Evolutionary conservation across 2,797 vertebrate species (phyloP).

Genomic region (Onychomys torridus): DNA sequence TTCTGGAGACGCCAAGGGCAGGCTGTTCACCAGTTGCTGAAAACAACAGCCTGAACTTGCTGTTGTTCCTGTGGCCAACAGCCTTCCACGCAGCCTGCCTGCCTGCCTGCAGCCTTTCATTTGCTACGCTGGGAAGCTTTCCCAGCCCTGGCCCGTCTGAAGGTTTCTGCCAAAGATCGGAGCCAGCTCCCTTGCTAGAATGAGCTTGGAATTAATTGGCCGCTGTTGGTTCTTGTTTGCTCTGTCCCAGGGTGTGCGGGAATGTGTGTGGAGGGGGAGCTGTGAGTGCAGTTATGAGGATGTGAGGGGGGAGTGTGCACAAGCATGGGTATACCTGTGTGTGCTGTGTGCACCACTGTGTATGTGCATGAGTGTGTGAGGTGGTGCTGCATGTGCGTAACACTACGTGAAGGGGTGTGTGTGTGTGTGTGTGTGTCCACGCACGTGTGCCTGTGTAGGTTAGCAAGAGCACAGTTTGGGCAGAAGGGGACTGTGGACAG

Average conservation of each 20-base stretch:
- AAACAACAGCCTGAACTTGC: not conserved
- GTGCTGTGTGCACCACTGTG: not conserved
- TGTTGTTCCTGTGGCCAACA: not conserved
- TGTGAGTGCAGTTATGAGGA: not conserved
- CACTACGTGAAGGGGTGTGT: not conserved
- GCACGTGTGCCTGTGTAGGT: not conserved
- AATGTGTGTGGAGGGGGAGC: not conserved
- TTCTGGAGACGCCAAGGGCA: not conserved
- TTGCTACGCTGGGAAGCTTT: not conserved
- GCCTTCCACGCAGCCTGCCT: fast-evolving
- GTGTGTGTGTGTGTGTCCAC: no score
- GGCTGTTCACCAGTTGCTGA: not conserved
- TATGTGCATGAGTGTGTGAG: not conserved
- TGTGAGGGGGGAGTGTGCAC: not conserved
- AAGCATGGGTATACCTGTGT: not conserved
- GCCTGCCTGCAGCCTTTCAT: not conserved
- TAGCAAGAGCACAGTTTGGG: not conserved
- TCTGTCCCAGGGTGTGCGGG: not conserved
- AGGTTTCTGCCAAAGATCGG: not conserved
- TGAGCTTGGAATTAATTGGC: not conserved
- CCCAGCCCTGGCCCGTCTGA: not conserved
- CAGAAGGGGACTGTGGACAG: not conserved
- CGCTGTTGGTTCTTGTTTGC: not conserved
- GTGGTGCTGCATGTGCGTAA: no score
- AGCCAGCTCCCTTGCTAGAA: not conserved